Evolutionary conservation across 2,113 vertebrate genomes (phyloP).

Genomic region (Sprattus sprattus): DNA sequence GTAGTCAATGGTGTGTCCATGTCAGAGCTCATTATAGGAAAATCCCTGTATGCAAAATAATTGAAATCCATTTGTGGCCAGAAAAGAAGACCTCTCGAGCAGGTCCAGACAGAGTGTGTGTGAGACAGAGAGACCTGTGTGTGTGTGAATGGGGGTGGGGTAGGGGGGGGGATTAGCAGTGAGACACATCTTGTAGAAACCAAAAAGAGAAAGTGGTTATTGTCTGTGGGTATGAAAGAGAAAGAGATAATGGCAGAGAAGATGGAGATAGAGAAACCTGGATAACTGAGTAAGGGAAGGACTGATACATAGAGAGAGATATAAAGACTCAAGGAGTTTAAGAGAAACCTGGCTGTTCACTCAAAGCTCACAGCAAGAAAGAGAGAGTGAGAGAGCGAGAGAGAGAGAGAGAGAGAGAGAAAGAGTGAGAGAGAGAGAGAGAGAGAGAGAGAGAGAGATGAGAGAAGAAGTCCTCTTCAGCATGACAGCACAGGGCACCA

Average conservation of each 20-base stretch:
- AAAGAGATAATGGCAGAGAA: neutral
- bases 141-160: neutral
- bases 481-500: conserved; percentile 37
- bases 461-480: conserved; percentile 33
- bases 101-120: conserved; percentile 15
- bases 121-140: conserved; percentile 11
- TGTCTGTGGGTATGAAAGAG: neutral
- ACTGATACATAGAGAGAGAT: too few relatives aligned
- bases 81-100: conserved; percentile 22
- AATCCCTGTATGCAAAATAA: conserved; percentile 46
- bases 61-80: conserved; percentile 40
- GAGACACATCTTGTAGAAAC: too few relatives aligned
- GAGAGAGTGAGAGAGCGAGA: neutral
- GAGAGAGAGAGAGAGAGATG: neutral
- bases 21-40: conserved; percentile 41
- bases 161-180: neutral
- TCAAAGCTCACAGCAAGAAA: neutral
- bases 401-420: conserved; percentile 30
- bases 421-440: conserved; percentile 7
- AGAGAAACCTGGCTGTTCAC: neutral
- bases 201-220: neutral
- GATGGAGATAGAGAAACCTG: neutral
- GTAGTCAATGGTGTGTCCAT: conserved; percentile 41
- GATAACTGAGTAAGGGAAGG: neutral
- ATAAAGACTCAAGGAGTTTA: too few relatives aligned